Evolutionary conservation across 2,888 invertebrate genomes (phyloP).

Genomic region (Zhengitettix transpicula): DNA sequence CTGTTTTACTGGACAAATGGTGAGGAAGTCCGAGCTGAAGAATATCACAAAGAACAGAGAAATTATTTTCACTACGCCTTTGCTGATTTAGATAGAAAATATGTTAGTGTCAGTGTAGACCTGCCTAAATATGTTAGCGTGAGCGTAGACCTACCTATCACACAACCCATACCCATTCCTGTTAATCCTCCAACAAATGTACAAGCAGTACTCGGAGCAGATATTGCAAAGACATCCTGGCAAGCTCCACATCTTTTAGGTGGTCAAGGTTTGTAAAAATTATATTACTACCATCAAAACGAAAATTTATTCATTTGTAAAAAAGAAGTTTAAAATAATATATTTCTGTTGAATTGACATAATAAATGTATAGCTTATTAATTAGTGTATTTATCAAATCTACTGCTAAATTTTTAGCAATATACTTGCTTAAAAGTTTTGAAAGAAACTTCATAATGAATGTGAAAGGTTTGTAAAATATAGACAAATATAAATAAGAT

Average conservation of each 20-base stretch:
- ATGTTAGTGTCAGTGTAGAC: slow-evolving; percentile 15
- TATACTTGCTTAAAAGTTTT: no score
- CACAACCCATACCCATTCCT: slow-evolving; percentile 65
- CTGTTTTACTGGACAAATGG: slow-evolving; percentile 80
- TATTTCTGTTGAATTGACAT: no score
- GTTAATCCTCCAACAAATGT: slow-evolving; percentile 61
- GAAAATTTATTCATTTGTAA: no score
- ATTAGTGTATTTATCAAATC: no score
- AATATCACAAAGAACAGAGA: slow-evolving; percentile 48
- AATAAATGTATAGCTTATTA: no score
- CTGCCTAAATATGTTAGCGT: slow-evolving; percentile 28
- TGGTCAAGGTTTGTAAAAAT: slow-evolving; percentile 42
- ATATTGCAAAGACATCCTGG: slow-evolving; percentile 67
- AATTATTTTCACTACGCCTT: slow-evolving; percentile 65
- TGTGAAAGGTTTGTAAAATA: no score
- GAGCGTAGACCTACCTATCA: slow-evolving; percentile 42
- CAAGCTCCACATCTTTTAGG: slow-evolving; percentile 57
- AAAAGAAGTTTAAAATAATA: no score
- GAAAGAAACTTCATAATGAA: no score
- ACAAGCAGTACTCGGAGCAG: slow-evolving; percentile 64
- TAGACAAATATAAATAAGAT: no score
- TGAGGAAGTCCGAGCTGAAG: slow-evolving; percentile 57
- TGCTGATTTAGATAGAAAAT: slow-evolving; percentile 31
- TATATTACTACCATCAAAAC: neutral
- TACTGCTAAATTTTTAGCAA: no score